Conservation (phyloP, 2,113 vertebrate species). For the Silurus meridionalis region DNA sequence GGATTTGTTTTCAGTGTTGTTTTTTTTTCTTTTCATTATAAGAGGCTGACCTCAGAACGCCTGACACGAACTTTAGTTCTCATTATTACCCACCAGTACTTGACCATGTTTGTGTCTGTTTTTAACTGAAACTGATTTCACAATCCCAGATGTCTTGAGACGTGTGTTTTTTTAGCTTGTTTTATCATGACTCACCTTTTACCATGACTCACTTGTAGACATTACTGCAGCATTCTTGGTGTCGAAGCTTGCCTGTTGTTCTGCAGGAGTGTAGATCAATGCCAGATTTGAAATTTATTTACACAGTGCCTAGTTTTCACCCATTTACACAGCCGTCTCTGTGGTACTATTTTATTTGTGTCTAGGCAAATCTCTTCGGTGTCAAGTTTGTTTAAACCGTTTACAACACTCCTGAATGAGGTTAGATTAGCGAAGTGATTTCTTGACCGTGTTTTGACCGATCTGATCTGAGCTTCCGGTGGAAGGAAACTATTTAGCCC, state of each 20-base stretch:
- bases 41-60: conserved; percentile 20
- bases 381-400: not conserved
- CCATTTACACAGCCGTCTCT: not conserved
- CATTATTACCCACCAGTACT: conserved; percentile 21
- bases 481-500: not conserved
- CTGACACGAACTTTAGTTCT: conserved; percentile 12
- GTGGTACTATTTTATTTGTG: not conserved
- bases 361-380: not conserved
- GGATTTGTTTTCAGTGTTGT: conserved; percentile 20
- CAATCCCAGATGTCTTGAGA: conserved; percentile 34
- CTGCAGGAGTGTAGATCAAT: not conserved
- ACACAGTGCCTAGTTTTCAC: not conserved
- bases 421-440: not conserved
- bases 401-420: not conserved
- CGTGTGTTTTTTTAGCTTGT: not conserved
- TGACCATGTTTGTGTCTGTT: conserved; percentile 27
- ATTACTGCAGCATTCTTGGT: not conserved
- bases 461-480: not conserved
- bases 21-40: not conserved
- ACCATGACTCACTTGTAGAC: not conserved
- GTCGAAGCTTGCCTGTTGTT: not conserved
- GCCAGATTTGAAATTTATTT: not conserved
- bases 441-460: not conserved
- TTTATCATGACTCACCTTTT: not conserved
- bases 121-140: conserved; percentile 29